phyloP scores from a whole-genome alignment of 2,113 vertebrate species.

The Mastomys natalensis region DNA sequence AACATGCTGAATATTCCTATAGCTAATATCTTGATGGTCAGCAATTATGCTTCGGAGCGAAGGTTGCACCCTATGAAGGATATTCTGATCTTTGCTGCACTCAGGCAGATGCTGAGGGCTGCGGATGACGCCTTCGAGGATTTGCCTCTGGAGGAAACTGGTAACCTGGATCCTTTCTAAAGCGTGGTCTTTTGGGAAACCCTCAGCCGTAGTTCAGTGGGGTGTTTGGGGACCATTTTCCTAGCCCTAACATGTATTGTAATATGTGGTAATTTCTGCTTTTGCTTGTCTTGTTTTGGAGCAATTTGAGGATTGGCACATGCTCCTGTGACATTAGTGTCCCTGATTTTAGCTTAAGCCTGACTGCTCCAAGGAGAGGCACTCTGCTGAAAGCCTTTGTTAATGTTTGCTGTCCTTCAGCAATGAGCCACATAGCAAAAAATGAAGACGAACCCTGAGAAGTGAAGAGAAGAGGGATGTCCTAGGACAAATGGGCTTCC shows the following conservation, averaged over 20 bases:
- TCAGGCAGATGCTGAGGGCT: slow-evolving; percentile 59
- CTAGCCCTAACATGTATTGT: not conserved
- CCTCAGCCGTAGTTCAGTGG: not conserved
- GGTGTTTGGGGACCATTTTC: not conserved
- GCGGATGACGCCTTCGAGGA: slow-evolving; percentile 54
- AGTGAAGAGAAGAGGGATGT: not conserved
- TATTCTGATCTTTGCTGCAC: slow-evolving; percentile 29
- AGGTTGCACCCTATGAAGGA: slow-evolving; percentile 31
- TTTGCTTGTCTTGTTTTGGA: slow-evolving; percentile 29
- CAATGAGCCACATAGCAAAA: not conserved
- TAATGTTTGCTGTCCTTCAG: not conserved
- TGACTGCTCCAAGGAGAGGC: not conserved
- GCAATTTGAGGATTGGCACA: not conserved
- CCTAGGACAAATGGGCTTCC: not conserved
- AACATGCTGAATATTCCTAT: slow-evolving; percentile 49
- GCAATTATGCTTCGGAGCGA: slow-evolving; percentile 46
- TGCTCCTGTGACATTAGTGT: not conserved
- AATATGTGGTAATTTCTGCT: not conserved
- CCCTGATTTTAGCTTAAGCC: not conserved
- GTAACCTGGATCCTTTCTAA: slow-evolving; percentile 12
- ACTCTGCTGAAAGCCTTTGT: not conserved
- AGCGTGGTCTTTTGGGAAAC: not conserved
- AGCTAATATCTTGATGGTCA: slow-evolving; percentile 58
- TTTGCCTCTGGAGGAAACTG: not conserved
- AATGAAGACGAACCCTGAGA: not conserved